These are phyloP conservation scores for Sebastes vulpes DNA, from an alignment of 2,797 vertebrate genomes.

Conservation along the genomic window DNA sequence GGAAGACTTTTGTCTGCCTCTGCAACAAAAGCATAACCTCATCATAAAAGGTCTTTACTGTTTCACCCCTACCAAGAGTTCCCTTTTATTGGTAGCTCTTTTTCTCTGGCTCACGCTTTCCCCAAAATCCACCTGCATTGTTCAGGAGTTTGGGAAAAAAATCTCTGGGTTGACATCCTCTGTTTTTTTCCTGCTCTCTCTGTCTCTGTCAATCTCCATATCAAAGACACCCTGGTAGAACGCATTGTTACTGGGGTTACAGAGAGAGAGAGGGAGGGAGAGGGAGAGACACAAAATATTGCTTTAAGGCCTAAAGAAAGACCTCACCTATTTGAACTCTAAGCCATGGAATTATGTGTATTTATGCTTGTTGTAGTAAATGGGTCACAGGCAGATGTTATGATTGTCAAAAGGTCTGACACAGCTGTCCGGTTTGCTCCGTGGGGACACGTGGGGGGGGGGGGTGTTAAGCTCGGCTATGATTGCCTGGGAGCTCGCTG, in stretches of 20 bases:
- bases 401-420: constrained; percentile 8
- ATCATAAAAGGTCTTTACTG: background rate
- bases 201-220: constrained; percentile 35
- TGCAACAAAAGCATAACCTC: background rate
- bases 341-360: background rate
- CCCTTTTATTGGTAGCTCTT: background rate
- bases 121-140: constrained; percentile 11
- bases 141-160: constrained; percentile 5
- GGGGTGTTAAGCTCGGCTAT: background rate
- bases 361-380: background rate
- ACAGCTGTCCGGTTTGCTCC: constrained; percentile 9
- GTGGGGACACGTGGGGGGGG: background rate
- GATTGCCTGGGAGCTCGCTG: constrained; percentile 19
- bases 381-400: constrained; percentile 26
- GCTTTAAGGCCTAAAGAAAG: background rate
- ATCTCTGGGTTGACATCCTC: background rate
- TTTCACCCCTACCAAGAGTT: background rate
- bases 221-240: constrained; percentile 28
- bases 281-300: background rate
- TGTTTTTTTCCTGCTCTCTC: background rate
- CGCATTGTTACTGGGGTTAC: constrained; percentile 11
- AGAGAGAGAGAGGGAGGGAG: background rate
- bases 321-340: background rate
- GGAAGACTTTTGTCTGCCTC: background rate
- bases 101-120: background rate